phyloP scores from a whole-genome alignment of 1,140 invertebrate species.

The Orussus abietinus region DNA sequence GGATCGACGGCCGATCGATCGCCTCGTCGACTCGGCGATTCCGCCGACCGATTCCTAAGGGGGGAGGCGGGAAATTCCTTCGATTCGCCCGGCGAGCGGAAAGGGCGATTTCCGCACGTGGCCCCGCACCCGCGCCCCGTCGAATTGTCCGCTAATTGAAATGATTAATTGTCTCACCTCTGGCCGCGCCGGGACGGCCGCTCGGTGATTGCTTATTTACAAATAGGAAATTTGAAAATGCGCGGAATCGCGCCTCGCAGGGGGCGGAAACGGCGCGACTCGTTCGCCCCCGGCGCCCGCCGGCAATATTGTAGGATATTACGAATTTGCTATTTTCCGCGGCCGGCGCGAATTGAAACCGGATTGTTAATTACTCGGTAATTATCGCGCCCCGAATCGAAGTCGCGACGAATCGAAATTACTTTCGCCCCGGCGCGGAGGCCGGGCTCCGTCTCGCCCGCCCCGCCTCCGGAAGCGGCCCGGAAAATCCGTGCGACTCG shows the following conservation, averaged over 20 bases:
- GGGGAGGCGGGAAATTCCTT: conserved; percentile 16
- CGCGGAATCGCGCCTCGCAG: conserved; percentile 31
- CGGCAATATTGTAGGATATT: conserved; percentile 55
- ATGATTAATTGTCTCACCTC: conserved; percentile 56
- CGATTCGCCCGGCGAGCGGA: neutral
- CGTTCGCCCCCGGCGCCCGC: conserved; percentile 21
- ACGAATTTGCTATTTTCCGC: conserved; percentile 55
- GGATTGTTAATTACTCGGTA: conserved; percentile 55
- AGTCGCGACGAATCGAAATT: conserved; percentile 46
- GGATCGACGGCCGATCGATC: no score
- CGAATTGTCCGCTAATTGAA: conserved; percentile 55
- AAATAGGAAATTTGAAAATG: conserved; percentile 57
- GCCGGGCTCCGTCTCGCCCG: conserved; percentile 10
- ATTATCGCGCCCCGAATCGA: conserved; percentile 49
- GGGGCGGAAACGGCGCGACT: conserved; percentile 20
- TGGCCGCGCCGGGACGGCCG: conserved; percentile 21
- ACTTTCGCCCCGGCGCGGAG: conserved; percentile 26
- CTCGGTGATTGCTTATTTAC: conserved; percentile 56
- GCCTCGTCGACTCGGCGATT: no score
- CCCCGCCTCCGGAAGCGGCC: neutral
- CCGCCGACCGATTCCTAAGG: no score
- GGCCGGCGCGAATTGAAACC: conserved; percentile 48
- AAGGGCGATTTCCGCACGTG: conserved; percentile 33
- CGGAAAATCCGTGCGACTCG: conserved; percentile 15
- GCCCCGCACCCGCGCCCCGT: conserved; percentile 44